Evolutionary conservation across 2,888 invertebrate genomes (phyloP).

Genomic region (Heliconius ismenius): DNA sequence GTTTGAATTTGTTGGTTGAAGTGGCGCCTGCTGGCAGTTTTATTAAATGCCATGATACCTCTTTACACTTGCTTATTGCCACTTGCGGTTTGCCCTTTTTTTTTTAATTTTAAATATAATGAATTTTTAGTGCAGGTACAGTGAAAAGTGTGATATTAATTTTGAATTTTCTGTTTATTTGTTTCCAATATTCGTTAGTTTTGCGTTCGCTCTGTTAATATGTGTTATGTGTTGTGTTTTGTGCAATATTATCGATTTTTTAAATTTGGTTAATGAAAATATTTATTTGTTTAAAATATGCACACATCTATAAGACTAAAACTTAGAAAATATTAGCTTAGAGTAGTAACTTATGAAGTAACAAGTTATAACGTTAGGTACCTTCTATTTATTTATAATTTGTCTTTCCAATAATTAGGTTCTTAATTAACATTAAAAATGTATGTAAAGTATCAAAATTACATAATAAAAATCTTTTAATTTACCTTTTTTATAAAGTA

Average conservation of each 20-base stretch:
- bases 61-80: slow-evolving; percentile 47
- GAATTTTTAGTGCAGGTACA: neutral
- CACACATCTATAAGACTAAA: too few species aligned
- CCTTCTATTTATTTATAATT: too few species aligned
- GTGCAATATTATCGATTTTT: too few species aligned
- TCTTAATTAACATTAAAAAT: neutral
- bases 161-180: neutral
- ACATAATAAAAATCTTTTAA: neutral
- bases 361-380: too few species aligned
- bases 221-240: too few species aligned
- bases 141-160: neutral
- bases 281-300: neutral
- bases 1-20: slow-evolving; percentile 61
- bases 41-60: slow-evolving; percentile 62
- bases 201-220: too few species aligned
- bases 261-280: neutral
- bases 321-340: too few species aligned
- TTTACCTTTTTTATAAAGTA: neutral
- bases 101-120: slow-evolving; percentile 30
- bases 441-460: neutral
- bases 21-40: slow-evolving; percentile 68
- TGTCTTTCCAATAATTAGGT: too few species aligned
- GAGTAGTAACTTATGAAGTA: too few species aligned
- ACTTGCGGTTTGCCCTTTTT: slow-evolving; percentile 40
- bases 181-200: neutral